A percentile compares a stretch with the other conserved stretches of the same genome.
Conservation (phyloP, 2,888 invertebrate genomes). For the Eubasilissa splendida region DNA sequence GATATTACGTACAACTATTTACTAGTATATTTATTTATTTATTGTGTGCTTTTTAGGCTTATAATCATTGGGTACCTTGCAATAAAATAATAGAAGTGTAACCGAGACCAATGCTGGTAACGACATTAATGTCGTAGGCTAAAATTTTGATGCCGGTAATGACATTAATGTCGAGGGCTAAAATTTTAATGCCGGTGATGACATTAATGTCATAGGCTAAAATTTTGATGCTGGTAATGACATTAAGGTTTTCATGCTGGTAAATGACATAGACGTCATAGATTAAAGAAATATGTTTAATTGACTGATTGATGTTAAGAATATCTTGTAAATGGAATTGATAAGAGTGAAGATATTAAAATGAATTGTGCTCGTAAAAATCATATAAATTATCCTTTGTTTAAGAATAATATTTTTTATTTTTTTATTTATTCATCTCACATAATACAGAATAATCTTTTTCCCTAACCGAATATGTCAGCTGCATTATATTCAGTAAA, state of each 20-base stretch:
- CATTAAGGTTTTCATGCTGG: no score
- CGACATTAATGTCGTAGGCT: neutral
- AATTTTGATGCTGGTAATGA: no score
- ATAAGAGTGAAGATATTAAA: neutral
- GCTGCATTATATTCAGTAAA: neutral
- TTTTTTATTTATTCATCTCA: neutral
- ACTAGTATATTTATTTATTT: slow-evolving; percentile 5
- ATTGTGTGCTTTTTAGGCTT: slow-evolving; percentile 14
- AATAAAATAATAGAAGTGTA: neutral
- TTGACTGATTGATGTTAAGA: slow-evolving; percentile 32
- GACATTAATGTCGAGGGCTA: no score
- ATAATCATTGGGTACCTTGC: slow-evolving; percentile 3
- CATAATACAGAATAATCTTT: no score
- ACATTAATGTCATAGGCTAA: no score
- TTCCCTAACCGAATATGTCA: neutral
- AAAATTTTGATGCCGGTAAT: no score
- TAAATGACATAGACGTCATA: slow-evolving; percentile 8
- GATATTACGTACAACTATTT: neutral
- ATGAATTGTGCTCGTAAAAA: neutral
- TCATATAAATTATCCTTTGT: neutral
- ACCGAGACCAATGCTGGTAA: neutral
- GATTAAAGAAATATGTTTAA: slow-evolving; percentile 20
- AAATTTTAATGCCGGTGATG: neutral
- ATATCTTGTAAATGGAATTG: slow-evolving; percentile 16
- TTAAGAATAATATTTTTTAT: neutral